Percentiles rank a stretch among this genome's conserved stretches.
These are phyloP conservation scores for Bombus balteatus DNA, from an alignment of 1,140 invertebrate species.

Conservation along the genomic window DNA sequence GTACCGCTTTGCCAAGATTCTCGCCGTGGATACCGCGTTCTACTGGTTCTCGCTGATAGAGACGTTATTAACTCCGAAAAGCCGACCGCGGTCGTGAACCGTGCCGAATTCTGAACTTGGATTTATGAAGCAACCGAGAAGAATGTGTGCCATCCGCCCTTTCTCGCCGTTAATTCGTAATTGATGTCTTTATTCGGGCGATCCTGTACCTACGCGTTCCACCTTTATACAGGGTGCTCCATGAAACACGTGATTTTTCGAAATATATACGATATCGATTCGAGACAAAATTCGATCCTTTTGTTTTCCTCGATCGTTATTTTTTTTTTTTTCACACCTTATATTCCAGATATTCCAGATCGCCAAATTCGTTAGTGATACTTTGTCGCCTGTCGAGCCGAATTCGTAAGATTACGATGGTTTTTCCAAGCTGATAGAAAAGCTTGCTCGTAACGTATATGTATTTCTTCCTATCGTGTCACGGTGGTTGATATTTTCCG, in stretches of 20 bases:
- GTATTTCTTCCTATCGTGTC: too few relatives aligned
- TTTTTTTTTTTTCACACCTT: neutral
- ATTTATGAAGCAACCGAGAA: slow-evolving; percentile 67
- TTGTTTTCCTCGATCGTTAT: neutral
- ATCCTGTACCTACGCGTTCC: neutral
- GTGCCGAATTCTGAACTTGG: slow-evolving; percentile 69
- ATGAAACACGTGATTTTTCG: neutral
- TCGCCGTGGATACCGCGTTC: slow-evolving; percentile 15
- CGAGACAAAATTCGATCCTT: neutral
- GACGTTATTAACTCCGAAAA: slow-evolving; percentile 64
- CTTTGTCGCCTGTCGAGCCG: too few relatives aligned
- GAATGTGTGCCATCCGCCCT: slow-evolving; percentile 26
- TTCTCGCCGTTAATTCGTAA: slow-evolving; percentile 52
- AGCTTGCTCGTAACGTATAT: too few relatives aligned
- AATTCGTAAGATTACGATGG: too few relatives aligned
- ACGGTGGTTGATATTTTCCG: too few relatives aligned
- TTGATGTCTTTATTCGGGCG: slow-evolving; percentile 35
- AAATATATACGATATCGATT: neutral
- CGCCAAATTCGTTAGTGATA: too few relatives aligned
- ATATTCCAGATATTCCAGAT: too few relatives aligned
- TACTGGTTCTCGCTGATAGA: slow-evolving; percentile 52
- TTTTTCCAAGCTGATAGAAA: too few relatives aligned
- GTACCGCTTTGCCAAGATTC: slow-evolving; percentile 63
- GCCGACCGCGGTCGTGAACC: slow-evolving; percentile 47
- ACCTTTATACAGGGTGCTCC: neutral